Percentiles rank a stretch among this genome's conserved stretches.
Evolutionary conservation across 2,113 vertebrate species (phyloP).

Genomic region (Haplochromis vanheusdeni): DNA sequence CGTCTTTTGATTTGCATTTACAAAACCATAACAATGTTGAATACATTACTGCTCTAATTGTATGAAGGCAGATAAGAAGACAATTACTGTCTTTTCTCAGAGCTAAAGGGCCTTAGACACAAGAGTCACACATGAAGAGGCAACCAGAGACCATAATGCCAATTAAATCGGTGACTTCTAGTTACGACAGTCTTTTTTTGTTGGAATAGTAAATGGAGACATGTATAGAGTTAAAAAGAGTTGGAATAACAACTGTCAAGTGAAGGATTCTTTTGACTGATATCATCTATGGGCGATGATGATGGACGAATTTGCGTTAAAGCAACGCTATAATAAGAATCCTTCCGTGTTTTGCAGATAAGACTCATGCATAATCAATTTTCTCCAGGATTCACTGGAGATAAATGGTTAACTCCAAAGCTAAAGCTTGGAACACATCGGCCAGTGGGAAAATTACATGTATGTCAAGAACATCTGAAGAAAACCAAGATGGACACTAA

Average conservation of each 20-base stretch:
- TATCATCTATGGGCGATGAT: neutral
- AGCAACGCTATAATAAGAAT: neutral
- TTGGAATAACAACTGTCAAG: neutral
- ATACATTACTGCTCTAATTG: neutral
- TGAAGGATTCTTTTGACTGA: neutral
- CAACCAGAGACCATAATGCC: neutral
- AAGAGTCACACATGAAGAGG: neutral
- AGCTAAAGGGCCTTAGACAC: neutral
- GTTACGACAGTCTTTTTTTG: neutral
- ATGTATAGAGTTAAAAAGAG: neutral
- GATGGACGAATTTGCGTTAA: neutral
- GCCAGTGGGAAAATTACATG: neutral
- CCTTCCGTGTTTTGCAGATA: neutral
- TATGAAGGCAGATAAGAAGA: neutral
- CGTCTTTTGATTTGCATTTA: neutral
- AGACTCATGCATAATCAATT: neutral
- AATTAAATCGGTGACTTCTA: neutral
- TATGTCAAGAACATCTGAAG: neutral
- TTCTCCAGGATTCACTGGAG: neutral
- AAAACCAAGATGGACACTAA: neutral
- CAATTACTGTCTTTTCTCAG: neutral
- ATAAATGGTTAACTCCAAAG: neutral
- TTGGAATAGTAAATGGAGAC: neutral
- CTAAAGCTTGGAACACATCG: neutral
- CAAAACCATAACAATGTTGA: neutral